Evolutionary conservation across 1,140 invertebrate genomes (phyloP).

Genomic region (Leptoteleia sp.): DNA sequence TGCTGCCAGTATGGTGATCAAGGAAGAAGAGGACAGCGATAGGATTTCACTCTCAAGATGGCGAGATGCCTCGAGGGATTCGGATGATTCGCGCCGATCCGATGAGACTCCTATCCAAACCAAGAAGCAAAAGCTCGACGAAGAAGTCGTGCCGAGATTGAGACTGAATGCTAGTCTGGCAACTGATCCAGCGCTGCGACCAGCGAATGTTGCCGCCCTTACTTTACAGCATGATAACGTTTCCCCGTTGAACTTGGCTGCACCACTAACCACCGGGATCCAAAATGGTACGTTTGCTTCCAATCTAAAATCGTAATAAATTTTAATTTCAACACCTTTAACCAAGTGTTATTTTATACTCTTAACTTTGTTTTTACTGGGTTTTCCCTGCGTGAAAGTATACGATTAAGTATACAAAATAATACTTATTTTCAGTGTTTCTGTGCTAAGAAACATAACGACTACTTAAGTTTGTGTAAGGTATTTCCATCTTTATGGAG

Average conservation of each 20-base stretch:
- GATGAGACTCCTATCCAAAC: constrained; percentile 62
- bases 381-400: no score
- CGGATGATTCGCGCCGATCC: constrained; percentile 70
- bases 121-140: constrained; percentile 76
- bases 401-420: no score
- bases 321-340: no score
- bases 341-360: no score
- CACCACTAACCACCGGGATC: constrained; percentile 72
- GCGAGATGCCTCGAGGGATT: constrained; percentile 69
- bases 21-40: constrained; percentile 71
- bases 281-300: constrained; percentile 73
- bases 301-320: no score
- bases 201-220: constrained; percentile 79
- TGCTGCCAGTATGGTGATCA: constrained; percentile 53
- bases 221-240: constrained; percentile 77
- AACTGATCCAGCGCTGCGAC: constrained; percentile 89
- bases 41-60: constrained; percentile 49
- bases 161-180: constrained; percentile 89
- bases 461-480: no score
- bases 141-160: constrained; percentile 84
- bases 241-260: constrained; percentile 72
- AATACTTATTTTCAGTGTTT: no score
- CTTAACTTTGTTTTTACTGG: no score
- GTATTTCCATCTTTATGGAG: no score
- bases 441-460: no score